Percentiles rank a stretch among this genome's conserved stretches.
phyloP scores from a whole-genome alignment of 1,140 invertebrate species.

The Drosophila kurseongensis region DNA sequence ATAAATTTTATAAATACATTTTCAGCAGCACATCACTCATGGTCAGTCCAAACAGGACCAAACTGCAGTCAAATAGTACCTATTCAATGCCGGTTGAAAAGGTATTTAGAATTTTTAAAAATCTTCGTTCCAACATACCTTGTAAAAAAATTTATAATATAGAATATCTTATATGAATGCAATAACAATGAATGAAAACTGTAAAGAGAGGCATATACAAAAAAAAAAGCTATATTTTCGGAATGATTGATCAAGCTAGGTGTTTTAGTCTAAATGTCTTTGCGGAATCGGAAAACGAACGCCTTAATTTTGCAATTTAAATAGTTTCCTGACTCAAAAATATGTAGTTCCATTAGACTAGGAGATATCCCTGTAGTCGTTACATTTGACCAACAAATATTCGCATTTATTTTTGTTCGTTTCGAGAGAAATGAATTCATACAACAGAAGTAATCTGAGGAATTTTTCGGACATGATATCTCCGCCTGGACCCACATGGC shows the following conservation, averaged over 20 bases:
- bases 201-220: too few relatives aligned
- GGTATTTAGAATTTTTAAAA: neutral
- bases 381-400: neutral
- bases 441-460: slow-evolving; percentile 40
- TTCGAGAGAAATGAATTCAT: slow-evolving; percentile 26
- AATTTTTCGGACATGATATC: slow-evolving; percentile 37
- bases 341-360: neutral
- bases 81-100: neutral
- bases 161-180: too few relatives aligned
- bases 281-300: too few relatives aligned
- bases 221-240: too few relatives aligned
- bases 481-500: slow-evolving; percentile 19
- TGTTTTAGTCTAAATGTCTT: too few relatives aligned
- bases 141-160: too few relatives aligned
- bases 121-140: too few relatives aligned
- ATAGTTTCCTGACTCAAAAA: too few relatives aligned
- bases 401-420: neutral
- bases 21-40: slow-evolving; percentile 63
- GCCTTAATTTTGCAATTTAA: too few relatives aligned
- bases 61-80: slow-evolving; percentile 18
- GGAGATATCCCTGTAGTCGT: neutral
- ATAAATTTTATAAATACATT: slow-evolving; percentile 70
- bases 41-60: slow-evolving; percentile 18
- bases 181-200: too few relatives aligned
- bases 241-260: too few relatives aligned